These are phyloP conservation scores for Odocoileus hemionus DNA, from an alignment of 2,113 vertebrate genomes.

Conservation along the genomic window DNA sequence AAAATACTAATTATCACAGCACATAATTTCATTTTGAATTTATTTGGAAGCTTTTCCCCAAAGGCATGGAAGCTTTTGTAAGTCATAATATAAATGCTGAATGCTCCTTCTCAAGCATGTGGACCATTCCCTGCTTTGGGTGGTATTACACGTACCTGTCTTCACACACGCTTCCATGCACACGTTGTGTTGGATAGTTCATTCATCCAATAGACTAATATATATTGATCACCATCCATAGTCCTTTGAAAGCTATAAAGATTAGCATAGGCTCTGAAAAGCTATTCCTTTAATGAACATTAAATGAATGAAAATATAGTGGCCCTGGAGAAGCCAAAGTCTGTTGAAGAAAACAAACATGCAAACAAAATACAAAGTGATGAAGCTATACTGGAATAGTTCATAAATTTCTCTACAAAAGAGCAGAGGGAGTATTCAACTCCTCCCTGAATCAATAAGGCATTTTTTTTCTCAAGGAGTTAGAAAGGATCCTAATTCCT, in stretches of 20 bases:
- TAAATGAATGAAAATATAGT: not conserved
- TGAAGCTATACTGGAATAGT: not conserved
- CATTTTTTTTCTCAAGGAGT: not conserved
- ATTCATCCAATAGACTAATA: not conserved
- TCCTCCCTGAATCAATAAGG: not conserved
- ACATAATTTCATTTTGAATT: slow-evolving; percentile 39
- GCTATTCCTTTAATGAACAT: not conserved
- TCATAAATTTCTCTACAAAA: not conserved
- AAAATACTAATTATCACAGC: slow-evolving; percentile 53
- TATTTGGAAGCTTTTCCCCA: slow-evolving; percentile 24
- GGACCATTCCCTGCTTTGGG: not conserved
- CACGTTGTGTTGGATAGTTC: not conserved
- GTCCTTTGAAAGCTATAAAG: not conserved
- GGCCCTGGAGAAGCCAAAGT: not conserved
- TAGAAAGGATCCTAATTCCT: not conserved
- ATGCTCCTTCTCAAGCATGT: not conserved
- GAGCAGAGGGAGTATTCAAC: not conserved
- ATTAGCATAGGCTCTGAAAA: not conserved
- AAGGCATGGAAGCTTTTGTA: not conserved
- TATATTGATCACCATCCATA: not conserved
- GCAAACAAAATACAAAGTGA: not conserved
- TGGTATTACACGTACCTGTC: not conserved
- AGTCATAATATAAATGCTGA: not conserved
- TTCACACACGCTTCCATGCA: accelerated
- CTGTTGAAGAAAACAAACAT: not conserved